Percentiles rank a stretch among this genome's conserved stretches.
These are phyloP conservation scores for Pemphigus obesinymphae DNA, from an alignment of 1,140 invertebrate species.

Conservation along the genomic window DNA sequence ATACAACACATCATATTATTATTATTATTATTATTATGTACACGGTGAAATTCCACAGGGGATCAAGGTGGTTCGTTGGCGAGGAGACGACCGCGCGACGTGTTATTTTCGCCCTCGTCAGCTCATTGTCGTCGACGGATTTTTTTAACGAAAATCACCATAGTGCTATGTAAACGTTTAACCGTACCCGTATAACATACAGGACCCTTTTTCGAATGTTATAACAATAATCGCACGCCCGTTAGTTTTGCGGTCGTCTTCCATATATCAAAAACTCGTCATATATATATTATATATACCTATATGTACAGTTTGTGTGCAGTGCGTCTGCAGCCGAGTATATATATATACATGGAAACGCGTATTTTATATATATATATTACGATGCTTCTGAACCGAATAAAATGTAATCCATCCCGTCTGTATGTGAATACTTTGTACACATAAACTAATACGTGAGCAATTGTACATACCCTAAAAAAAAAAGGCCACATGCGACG, in stretches of 20 bases:
- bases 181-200: too few relatives aligned
- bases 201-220: not conserved
- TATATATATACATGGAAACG: not conserved
- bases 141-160: constrained; percentile 28
- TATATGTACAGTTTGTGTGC: not conserved
- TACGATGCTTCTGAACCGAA: constrained; percentile 7
- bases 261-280: not conserved
- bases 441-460: not conserved
- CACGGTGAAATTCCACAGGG: constrained; percentile 42
- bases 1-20: not conserved
- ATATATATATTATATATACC: not conserved
- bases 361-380: not conserved
- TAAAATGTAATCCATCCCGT: constrained; percentile 22
- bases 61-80: constrained; percentile 1
- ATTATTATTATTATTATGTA: constrained; percentile 45
- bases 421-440: not conserved
- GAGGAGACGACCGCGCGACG: constrained; percentile 10
- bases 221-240: constrained; percentile 16
- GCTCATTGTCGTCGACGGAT: not conserved
- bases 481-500: constrained; percentile 34
- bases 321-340: not conserved
- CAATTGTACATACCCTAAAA: not conserved
- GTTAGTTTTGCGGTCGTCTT: constrained; percentile 28
- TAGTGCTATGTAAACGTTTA: constrained; percentile 25
- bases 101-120: constrained; percentile 16